These are phyloP conservation scores for Antigone vipio DNA, from an alignment of 2,113 vertebrate species.

Conservation along the genomic window DNA sequence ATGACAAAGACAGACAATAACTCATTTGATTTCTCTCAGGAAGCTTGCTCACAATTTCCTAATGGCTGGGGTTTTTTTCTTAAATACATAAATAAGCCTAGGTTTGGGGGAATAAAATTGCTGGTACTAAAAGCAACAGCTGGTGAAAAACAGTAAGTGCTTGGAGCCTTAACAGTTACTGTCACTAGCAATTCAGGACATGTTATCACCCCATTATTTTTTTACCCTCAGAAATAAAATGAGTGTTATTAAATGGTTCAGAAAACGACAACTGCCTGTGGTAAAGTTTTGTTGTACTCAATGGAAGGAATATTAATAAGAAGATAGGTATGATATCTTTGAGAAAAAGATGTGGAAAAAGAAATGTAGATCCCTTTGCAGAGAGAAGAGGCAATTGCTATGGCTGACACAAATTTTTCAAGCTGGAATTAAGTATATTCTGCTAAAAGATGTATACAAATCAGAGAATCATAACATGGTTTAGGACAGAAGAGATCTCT, in stretches of 20 bases:
- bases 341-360: not conserved
- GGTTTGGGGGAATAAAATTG: not conserved
- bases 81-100: not conserved
- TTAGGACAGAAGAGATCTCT: not conserved
- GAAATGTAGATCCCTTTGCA: not conserved
- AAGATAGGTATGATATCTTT: not conserved
- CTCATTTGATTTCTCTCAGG: not conserved
- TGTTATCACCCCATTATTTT: slow-evolving; percentile 15
- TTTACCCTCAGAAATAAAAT: slow-evolving; percentile 7
- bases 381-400: not conserved
- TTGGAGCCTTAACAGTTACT: not conserved
- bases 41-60: not conserved
- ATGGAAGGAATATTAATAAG: not conserved
- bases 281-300: not conserved
- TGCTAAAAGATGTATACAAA: not conserved
- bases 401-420: not conserved
- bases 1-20: not conserved
- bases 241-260: not conserved
- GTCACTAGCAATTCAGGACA: slow-evolving; percentile 13
- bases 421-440: not conserved
- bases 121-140: slow-evolving; percentile 16
- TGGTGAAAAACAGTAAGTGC: slow-evolving; percentile 1
- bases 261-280: not conserved
- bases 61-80: not conserved
- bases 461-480: not conserved